A percentile compares a stretch with the other conserved stretches of the same genome.
Conservation (phyloP, 2,888 invertebrate genomes). For the Pogonocherus hispidulus region DNA sequence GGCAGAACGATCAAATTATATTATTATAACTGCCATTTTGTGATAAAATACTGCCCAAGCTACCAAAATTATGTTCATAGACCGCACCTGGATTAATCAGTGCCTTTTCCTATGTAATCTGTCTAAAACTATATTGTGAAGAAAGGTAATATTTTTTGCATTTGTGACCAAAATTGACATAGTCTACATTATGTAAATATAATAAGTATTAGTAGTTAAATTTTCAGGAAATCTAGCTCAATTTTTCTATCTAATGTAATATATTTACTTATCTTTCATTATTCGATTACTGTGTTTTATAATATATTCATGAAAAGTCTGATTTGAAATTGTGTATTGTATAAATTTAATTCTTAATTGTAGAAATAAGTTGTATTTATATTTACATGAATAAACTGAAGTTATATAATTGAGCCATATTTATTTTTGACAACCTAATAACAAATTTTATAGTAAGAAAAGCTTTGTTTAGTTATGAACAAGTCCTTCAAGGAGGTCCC, state of each 20-base stretch:
- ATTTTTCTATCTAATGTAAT: slow-evolving; percentile 58
- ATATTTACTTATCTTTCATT: slow-evolving; percentile 34
- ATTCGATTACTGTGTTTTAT: slow-evolving; percentile 40
- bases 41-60: slow-evolving; percentile 63
- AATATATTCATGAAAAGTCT: slow-evolving; percentile 56
- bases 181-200: slow-evolving; percentile 52
- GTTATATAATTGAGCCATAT: slow-evolving; percentile 26
- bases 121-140: slow-evolving; percentile 53
- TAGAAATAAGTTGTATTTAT: slow-evolving; percentile 59
- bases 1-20: slow-evolving; percentile 26
- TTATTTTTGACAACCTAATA: neutral
- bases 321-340: slow-evolving; percentile 58
- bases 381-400: slow-evolving; percentile 56
- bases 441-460: no score
- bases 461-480: no score
- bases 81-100: slow-evolving; percentile 61
- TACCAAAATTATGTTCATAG: slow-evolving; percentile 57
- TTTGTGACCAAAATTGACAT: slow-evolving; percentile 59
- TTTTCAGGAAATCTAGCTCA: slow-evolving; percentile 60
- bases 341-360: slow-evolving; percentile 50
- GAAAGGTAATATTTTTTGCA: slow-evolving; percentile 63
- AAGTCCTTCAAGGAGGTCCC: no score
- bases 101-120: slow-evolving; percentile 62
- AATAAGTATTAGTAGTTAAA: slow-evolving; percentile 40
- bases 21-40: slow-evolving; percentile 60